These are phyloP conservation scores for Palythoa grandiflora DNA, from an alignment of 92 coral and sea anemone species.

Conservation along the genomic window DNA sequence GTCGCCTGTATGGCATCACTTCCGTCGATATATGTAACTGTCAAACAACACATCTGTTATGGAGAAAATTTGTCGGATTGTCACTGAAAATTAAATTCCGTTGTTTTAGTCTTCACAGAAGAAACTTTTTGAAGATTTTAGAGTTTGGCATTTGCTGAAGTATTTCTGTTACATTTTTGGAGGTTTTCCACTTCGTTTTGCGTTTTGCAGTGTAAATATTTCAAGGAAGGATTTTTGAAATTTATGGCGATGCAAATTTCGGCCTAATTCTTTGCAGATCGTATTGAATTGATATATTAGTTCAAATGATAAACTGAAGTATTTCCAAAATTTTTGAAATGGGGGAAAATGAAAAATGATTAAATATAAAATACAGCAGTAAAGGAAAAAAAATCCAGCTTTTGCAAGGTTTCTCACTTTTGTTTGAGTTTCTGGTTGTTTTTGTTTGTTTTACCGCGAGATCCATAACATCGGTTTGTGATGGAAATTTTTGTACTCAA, in stretches of 20 bases:
- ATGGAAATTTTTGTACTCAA: too few relatives aligned
- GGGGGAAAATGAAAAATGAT: not conserved
- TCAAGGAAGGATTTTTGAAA: not conserved
- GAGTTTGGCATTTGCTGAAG: not conserved
- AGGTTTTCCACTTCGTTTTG: not conserved
- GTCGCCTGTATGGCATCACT: not conserved
- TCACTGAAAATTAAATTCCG: not conserved
- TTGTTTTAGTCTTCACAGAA: not conserved
- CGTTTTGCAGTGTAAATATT: not conserved
- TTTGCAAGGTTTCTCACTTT: not conserved
- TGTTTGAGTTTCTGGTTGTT: not conserved
- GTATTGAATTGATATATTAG: not conserved
- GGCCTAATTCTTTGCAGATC: not conserved
- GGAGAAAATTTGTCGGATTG: not conserved
- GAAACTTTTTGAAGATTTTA: not conserved
- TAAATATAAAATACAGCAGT: not conserved
- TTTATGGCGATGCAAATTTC: not conserved
- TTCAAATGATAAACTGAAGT: too few relatives aligned
- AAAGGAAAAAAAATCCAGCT: not conserved
- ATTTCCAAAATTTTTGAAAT: not conserved
- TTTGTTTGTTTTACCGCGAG: not conserved
- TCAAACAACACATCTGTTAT: not conserved
- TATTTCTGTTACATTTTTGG: not conserved
- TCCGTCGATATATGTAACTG: slow-evolving; percentile 10
- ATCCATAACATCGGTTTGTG: not conserved